A percentile compares a stretch with the other conserved stretches of the same genome.
Evolutionary conservation across 2,797 vertebrate genomes (phyloP).

Genomic region (Alosa sapidissima): DNA sequence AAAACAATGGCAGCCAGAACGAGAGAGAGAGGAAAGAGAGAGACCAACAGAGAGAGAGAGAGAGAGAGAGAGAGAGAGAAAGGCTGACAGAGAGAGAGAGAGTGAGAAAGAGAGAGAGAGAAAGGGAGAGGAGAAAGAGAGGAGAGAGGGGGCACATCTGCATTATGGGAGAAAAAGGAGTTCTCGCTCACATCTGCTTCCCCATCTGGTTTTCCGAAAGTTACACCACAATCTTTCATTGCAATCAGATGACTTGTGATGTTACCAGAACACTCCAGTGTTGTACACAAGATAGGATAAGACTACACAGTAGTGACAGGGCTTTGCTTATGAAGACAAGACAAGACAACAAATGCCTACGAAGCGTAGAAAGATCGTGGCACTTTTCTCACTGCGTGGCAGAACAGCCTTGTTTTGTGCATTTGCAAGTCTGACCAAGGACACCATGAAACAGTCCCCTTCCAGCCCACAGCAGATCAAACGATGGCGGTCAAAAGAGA

Average conservation of each 20-base stretch:
- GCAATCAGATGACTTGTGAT: conserved; percentile 15
- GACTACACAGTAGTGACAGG: conserved; percentile 11
- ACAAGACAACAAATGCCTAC: background rate
- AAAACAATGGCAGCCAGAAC: background rate
- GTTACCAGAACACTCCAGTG: background rate
- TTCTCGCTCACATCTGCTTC: conserved; percentile 40
- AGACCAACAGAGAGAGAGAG: background rate
- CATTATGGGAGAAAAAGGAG: background rate
- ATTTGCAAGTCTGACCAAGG: conserved; percentile 11
- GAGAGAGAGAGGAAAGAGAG: background rate
- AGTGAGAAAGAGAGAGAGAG: background rate
- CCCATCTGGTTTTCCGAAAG: conserved; percentile 47
- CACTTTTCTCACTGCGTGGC: background rate
- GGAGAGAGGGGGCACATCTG: background rate
- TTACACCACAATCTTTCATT: conserved; percentile 26
- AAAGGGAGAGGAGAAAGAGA: too few species aligned
- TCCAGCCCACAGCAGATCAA: conserved; percentile 15
- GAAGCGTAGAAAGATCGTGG: background rate
- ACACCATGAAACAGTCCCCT: conserved; percentile 15
- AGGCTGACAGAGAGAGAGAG: conserved; percentile 1
- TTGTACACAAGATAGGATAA: conserved; percentile 2
- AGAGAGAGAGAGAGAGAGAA: background rate
- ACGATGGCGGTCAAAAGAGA: conserved; percentile 10
- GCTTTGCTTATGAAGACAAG: background rate
- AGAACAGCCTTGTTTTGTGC: background rate